These are phyloP conservation scores for Hozukius guyotensis DNA, from an alignment of 2,797 vertebrate species.

Conservation along the genomic window DNA sequence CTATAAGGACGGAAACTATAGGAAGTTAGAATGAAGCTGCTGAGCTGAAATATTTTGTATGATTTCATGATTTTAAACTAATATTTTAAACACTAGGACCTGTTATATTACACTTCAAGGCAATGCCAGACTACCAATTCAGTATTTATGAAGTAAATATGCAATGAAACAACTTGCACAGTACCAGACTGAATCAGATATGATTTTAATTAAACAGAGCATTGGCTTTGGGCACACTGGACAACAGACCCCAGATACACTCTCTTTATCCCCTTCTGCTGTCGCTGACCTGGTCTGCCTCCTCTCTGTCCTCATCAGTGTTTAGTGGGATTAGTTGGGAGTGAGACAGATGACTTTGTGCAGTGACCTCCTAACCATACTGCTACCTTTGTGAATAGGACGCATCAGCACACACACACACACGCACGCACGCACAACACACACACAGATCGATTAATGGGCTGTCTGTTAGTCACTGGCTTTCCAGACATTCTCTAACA, in stretches of 20 bases:
- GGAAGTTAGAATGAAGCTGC: too few species aligned
- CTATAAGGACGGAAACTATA: too few species aligned
- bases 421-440: not conserved
- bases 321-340: not conserved
- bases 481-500: not conserved
- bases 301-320: not conserved
- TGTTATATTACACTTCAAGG: not conserved
- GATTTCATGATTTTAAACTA: not conserved
- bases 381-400: not conserved
- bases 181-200: not conserved
- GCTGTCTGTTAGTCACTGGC: not conserved
- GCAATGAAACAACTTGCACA: not conserved
- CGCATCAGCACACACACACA: not conserved
- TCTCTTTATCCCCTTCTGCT: not conserved
- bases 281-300: not conserved
- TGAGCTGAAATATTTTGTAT: not conserved
- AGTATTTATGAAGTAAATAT: not conserved
- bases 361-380: not conserved
- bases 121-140: not conserved
- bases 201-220: not conserved
- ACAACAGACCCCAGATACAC: not conserved
- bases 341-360: constrained; percentile 1
- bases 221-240: not conserved
- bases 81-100: not conserved
- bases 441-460: not conserved